Base-by-base conservation (phyloP, 2,797 vertebrate genomes). In the Cirrhinus mrigala region DNA sequence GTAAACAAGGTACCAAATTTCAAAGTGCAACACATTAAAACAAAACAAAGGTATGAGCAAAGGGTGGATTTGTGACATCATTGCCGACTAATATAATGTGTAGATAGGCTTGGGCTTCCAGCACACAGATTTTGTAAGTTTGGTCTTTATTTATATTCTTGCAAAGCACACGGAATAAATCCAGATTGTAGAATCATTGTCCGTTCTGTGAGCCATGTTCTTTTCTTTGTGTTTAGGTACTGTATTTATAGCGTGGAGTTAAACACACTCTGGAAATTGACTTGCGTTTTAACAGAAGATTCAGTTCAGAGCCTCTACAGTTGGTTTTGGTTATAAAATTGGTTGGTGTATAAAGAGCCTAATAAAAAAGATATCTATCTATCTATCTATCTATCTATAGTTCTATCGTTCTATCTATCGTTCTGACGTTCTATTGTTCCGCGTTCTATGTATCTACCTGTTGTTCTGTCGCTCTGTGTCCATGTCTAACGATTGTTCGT, bases 51-150 rank as follows among this genome's bases (percentile, higher is more conserved):
- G 96, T 97, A 96, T 94, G 96, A 94, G 93, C 95, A 94, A 68
- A 87, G 87, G 78, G 86, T 78, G 87, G 91, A 93, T 94, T 93
- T 95, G 94, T 95, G 94, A 95, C 95, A 95, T 97, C 95, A 96
- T 96, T 96, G 96, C 95, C 95, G 93, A 96, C 94, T 96, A 96
- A 98, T 94, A 94, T 54, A 37, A 80, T 92, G 92, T 98, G 97
- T 98, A 98, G 93, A 98, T 97, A 98, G 96, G 97, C 97, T 97
- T 97, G 97, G 97, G 97, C 97, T 99, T 99, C 98, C 97, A 97
- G 97, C 97, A 97, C 97, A 97, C 96, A 95, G 92, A 97, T 98
- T 98, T 99, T 98, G 97, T 99, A 99, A 97, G 96, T 97, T 97
- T 96, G 96, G 93, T 97, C 97, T 97, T 98, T 97, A 98, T 99